Evolutionary conservation across 1,140 invertebrate genomes (phyloP), one percentile per base, ranked within the genome.

Genomic region (Papilio polytes): DNA sequence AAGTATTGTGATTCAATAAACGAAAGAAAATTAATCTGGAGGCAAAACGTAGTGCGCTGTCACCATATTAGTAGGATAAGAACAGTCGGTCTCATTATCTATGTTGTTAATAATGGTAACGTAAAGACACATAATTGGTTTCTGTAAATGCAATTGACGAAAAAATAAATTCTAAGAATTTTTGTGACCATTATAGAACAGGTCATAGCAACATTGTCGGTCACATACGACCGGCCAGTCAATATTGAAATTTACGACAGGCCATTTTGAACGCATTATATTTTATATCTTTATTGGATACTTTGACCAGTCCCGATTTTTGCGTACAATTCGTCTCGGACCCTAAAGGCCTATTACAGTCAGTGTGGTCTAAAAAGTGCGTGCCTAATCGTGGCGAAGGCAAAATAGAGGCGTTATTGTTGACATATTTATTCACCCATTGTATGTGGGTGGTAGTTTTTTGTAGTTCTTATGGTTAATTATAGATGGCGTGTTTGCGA

Each of bases 191-290:
- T 86, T 84, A 83, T 66, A 63, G 79, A 84, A 85, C 83, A 74
- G 77, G 18, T 56, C 83, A 18, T 41, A 22, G 83, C 87, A 86
- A 89, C 88, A 86, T 81, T 86, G 89, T 91, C 44, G 41, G 70
- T 3, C 48, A 73, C 81, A n/a, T 46, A 63, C 56, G 80, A 80
- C 81, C 81, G 80, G 81, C 82, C 81, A 83, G 84, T 85, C 85
- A 88, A 91, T 89, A 88, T 87, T 91, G 86, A 88, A 87, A 90
- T 91, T 91, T 90, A 90, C 84, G 85, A 87, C 80, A 53, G 15
- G 18, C 80, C 85, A 86, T 88, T 88, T 87, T 89, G 76, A 63
- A 46, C 63, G 78, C 83, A 82, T 85, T 83, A 84, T 83, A 88
- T 86, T 87, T 91, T 89, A 91, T 81, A 89, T 82, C 88, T 91